Conservation (phyloP, 2,113 vertebrate genomes). For the Meriones unguiculatus region DNA sequence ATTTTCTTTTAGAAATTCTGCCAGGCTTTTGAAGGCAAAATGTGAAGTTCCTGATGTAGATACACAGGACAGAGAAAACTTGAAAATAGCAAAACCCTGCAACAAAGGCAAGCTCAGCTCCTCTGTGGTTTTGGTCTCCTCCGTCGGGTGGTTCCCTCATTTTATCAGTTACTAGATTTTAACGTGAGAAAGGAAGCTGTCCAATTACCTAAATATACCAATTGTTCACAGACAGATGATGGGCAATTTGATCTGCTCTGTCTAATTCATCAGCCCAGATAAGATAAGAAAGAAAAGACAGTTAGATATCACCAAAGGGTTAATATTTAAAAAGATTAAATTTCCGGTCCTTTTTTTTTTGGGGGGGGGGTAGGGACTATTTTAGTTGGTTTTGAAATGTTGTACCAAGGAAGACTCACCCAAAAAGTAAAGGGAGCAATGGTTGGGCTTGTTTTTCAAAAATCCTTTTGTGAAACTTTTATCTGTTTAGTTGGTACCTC, state of each 20-base stretch:
- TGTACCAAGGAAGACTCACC: background rate
- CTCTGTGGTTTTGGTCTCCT: conserved; percentile 80
- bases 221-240: conserved; percentile 91
- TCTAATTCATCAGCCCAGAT: conserved; percentile 92
- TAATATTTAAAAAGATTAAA: conserved; percentile 91
- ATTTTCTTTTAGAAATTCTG: conserved; percentile 10
- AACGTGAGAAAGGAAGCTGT: conserved; percentile 90
- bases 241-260: conserved; percentile 92
- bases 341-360: conserved; percentile 75
- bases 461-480: conserved; percentile 52
- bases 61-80: conserved; percentile 23
- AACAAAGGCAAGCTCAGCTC: conserved; percentile 46
- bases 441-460: conserved; percentile 32
- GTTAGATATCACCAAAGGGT: conserved; percentile 88
- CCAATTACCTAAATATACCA: conserved; percentile 92
- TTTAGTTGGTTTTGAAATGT: conserved; percentile 71
- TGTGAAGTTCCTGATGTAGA: conserved; percentile 44
- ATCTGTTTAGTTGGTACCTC: background rate
- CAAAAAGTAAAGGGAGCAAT: conserved; percentile 27
- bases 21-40: conserved; percentile 12
- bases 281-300: conserved; percentile 90
- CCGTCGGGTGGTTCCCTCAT: conserved; percentile 81
- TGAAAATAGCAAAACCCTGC: background rate
- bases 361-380: conserved; percentile 63
- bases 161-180: conserved; percentile 91